phyloP scores from a whole-genome alignment of 2,888 invertebrate species.

The Lycophotia porphyrea region DNA sequence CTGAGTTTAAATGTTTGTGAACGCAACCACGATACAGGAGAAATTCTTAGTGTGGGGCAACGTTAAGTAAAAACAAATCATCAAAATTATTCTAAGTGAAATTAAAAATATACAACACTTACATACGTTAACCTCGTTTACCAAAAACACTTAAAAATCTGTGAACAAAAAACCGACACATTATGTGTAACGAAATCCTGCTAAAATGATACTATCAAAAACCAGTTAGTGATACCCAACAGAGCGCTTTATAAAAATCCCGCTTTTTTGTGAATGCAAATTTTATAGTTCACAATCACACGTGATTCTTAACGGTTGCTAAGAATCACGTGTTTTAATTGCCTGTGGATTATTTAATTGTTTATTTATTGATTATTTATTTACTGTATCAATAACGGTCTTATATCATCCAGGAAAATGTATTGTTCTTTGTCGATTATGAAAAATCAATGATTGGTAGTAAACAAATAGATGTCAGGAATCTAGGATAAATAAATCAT shows the following conservation, averaged over 20 bases:
- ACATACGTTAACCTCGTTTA: background rate
- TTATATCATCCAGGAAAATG: background rate
- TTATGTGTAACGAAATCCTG: slow-evolving; percentile 13
- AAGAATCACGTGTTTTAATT: background rate
- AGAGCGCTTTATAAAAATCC: background rate
- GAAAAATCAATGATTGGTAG: no score
- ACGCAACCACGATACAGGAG: no score
- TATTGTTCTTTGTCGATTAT: background rate
- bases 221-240: slow-evolving; percentile 19
- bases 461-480: no score
- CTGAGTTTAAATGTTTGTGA: no score
- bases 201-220: slow-evolving; percentile 4
- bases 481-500: no score
- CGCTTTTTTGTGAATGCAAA: slow-evolving; percentile 10
- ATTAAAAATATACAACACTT: background rate
- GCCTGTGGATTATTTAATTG: background rate
- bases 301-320: no score
- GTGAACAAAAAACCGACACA: background rate
- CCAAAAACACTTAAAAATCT: background rate
- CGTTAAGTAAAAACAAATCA: no score
- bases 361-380: background rate
- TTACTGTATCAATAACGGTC: background rate
- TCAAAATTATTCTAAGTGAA: background rate
- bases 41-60: no score
- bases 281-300: slow-evolving; percentile 7